Evolutionary conservation across 2,797 vertebrate species (phyloP).

Genomic region (Takifugu rubripes): DNA sequence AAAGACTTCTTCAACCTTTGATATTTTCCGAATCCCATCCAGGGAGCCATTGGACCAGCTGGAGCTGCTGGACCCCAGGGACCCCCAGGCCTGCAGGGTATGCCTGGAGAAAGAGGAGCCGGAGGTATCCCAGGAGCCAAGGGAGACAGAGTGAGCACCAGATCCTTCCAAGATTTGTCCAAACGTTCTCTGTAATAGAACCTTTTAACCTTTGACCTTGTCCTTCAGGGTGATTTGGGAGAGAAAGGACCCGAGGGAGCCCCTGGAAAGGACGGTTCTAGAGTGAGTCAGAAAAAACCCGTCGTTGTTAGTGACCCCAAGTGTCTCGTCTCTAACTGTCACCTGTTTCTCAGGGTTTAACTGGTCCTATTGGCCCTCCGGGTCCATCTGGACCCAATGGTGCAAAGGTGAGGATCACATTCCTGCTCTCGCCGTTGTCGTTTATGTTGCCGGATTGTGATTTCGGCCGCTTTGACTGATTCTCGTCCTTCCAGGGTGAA

Average conservation of each 20-base stretch:
- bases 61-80: constrained; percentile 86
- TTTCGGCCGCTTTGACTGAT: constrained; percentile 22
- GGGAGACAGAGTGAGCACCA: constrained; percentile 89
- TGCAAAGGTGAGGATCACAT: constrained; percentile 81
- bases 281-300: constrained; percentile 78
- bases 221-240: constrained; percentile 86
- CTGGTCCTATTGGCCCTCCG: constrained; percentile 93
- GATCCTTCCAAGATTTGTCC: background rate
- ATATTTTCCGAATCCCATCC: background rate
- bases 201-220: constrained; percentile 9
- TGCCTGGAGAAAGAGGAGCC: constrained; percentile 94
- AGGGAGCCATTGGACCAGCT: constrained; percentile 88
- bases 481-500: constrained; percentile 81
- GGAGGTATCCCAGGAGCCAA: constrained; percentile 90
- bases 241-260: constrained; percentile 94
- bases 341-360: constrained; percentile 81
- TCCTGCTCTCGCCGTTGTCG: background rate
- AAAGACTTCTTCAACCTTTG: background rate
- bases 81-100: constrained; percentile 92
- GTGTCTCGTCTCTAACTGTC: background rate
- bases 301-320: background rate
- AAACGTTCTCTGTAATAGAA: background rate
- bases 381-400: constrained; percentile 92
- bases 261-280: constrained; percentile 89
- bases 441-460: background rate